Percentiles rank a stretch among this genome's conserved stretches.
Conservation (phyloP, 2,888 invertebrate species). For the Caenorhabditis angaria region DNA sequence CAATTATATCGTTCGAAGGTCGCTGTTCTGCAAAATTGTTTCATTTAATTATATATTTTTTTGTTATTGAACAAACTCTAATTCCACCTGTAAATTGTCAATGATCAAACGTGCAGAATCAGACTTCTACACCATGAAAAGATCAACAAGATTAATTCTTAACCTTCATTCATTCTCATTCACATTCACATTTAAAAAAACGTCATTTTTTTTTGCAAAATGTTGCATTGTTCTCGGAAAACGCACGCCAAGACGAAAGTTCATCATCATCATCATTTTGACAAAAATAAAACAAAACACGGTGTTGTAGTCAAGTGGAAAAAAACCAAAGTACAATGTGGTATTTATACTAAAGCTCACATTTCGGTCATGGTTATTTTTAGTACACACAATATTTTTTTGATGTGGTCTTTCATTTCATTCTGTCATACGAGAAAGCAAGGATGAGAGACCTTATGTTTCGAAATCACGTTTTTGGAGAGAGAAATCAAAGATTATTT, state of each 20-base stretch:
- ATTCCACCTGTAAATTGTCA: background rate
- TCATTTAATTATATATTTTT: background rate
- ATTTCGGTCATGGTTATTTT: background rate
- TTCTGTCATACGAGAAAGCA: no score
- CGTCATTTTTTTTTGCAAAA: background rate
- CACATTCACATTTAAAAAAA: background rate
- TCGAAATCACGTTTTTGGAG: background rate
- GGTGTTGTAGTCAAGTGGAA: no score
- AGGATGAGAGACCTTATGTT: background rate
- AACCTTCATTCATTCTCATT: no score
- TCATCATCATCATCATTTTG: background rate
- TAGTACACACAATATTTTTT: background rate
- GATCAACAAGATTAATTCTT: no score
- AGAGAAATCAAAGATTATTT: no score
- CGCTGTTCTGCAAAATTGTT: background rate
- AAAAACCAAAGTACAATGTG: background rate
- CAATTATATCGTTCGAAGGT: no score
- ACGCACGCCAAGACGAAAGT: no score
- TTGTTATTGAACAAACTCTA: background rate
- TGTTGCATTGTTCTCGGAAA: background rate
- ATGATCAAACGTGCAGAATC: slow-evolving; percentile 4
- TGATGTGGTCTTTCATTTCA: background rate
- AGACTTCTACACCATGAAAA: background rate
- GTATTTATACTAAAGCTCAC: background rate
- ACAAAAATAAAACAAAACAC: background rate